Evolutionary conservation across 1,140 invertebrate species (phyloP).

Genomic region (Pissodes strobi): DNA sequence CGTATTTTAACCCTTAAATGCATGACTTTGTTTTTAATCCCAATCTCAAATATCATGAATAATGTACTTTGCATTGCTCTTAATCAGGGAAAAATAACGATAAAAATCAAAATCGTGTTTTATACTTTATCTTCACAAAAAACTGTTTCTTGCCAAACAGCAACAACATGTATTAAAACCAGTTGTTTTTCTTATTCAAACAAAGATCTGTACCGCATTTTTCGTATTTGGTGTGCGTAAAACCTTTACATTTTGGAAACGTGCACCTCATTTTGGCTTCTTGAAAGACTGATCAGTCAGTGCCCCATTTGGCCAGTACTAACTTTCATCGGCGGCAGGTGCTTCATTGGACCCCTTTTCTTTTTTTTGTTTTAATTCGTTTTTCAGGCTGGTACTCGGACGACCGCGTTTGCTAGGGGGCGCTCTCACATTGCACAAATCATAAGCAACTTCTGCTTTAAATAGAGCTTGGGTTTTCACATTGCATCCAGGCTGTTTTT

Average conservation of each 20-base stretch:
- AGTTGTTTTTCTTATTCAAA: too few species aligned
- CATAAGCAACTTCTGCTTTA: constrained; percentile 34
- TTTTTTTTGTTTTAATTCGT: constrained; percentile 11
- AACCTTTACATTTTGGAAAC: too few species aligned
- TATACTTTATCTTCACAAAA: background rate
- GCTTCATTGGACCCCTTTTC: too few species aligned
- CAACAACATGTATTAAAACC: background rate
- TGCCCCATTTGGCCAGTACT: too few species aligned
- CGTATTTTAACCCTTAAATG: background rate
- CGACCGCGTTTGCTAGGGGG: too few species aligned
- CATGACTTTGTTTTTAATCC: background rate
- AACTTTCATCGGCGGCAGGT: too few species aligned
- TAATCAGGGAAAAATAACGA: background rate
- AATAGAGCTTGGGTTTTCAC: constrained; percentile 26
- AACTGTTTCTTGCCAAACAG: too few species aligned
- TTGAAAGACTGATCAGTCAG: too few species aligned
- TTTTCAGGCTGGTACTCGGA: constrained; percentile 7
- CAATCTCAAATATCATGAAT: background rate
- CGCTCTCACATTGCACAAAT: too few species aligned
- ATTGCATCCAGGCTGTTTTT: constrained; percentile 18
- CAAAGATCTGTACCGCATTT: too few species aligned
- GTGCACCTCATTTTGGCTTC: too few species aligned
- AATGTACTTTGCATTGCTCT: background rate
- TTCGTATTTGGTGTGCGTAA: too few species aligned
- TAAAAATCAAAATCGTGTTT: background rate